Base-by-base conservation (phyloP, 2,888 invertebrate species). In the Craniophora ligustri region DNA sequence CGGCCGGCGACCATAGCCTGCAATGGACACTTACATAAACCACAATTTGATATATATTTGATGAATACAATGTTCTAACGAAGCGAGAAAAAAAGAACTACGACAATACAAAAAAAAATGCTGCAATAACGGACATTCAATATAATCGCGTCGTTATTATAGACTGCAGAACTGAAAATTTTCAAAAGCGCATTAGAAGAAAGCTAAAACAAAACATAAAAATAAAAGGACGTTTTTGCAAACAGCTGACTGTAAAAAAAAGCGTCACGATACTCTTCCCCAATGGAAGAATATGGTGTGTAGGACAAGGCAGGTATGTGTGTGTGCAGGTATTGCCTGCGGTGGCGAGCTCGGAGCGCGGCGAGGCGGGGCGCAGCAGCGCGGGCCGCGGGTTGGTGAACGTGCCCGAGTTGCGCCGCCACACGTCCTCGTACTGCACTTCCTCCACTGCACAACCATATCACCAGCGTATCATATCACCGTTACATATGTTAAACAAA, bases 281-380 rank as follows among this genome's bases (percentile, higher is more conserved):
- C 46, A 58, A 45, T 1, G 46, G 2, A 3, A 8, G 18, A 8
- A n/a, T 16, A 16, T 21, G 23, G 15, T 1, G 5, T 8, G 14
- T n/a, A 16, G n/a, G 15, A 7, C 5, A 4, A 5, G 5, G 21
- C 7, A 3, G 14, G 10, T 10, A 5, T 14, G 13, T 42, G 14
- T 48, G 31, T 53, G 38, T 44, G 55, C 28, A 42, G 46, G 69
- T 48, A 61, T 82, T 89, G 91, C 92, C 92, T 91, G 92, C 91
- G 57, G 92, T 92, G 75, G 88, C 92, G 81, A 93, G 91, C 81
- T 93, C 93, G 69, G 87, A 75, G 79, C 81, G 89, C 75, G 93
- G 92, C 76, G 90, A 84, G 40, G 89, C 78, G 63, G 89, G 81
- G 36, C 78, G 82, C 74, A 89, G 84, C 64, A 92, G 85, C 75